Base-by-base conservation (phyloP, 2,888 invertebrate species). In the Drosophila gaucha region DNA sequence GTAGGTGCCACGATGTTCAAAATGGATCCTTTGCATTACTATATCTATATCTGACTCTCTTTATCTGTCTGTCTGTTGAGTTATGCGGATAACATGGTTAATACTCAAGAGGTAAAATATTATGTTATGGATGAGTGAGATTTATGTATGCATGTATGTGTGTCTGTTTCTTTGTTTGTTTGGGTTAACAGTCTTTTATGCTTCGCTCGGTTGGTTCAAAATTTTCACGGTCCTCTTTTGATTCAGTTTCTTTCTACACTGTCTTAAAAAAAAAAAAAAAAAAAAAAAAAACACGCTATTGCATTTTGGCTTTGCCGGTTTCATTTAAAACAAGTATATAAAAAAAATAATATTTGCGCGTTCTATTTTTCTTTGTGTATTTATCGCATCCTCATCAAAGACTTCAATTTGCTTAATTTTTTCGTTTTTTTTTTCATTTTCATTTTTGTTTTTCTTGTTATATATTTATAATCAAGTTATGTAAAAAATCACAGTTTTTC, bases 401-500 rank as follows among this genome's bases (percentile, higher is more conserved):
- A 59, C 64, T 70, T 60, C n/a, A 38, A 41, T 50, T 63, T 46
- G 12, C 16, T 30, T 24, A 16, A 18, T 50, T 36, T 6, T 26
- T 33, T 44, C 18, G 9, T 2, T 22, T 33, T 49, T 36, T 44
- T 43, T 51, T 31, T 4, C 14, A 0, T 60, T 60, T 44, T 46
- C 10, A 6, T 66, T 79, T 57, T 41, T 69, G 55, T 80, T 52
- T 67, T 67, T 54, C 57, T 80, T n/a, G n/a, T 84, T 63, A 60
- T 84, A 66, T 84, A 74, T 78, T 67, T 84, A 76, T 80, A 82
- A 76, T 89, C 83, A 78, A 80, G 80, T 82, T 73, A 74, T 83
- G 77, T 86, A 88, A 89, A 89, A 89, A 89, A 89, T 89, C 89
- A 89, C 89, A 89, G 89, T 90, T 90, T 90, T 90, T 85, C 78